Conservation (phyloP, 2,797 vertebrate species). For the Menidia menidia region DNA sequence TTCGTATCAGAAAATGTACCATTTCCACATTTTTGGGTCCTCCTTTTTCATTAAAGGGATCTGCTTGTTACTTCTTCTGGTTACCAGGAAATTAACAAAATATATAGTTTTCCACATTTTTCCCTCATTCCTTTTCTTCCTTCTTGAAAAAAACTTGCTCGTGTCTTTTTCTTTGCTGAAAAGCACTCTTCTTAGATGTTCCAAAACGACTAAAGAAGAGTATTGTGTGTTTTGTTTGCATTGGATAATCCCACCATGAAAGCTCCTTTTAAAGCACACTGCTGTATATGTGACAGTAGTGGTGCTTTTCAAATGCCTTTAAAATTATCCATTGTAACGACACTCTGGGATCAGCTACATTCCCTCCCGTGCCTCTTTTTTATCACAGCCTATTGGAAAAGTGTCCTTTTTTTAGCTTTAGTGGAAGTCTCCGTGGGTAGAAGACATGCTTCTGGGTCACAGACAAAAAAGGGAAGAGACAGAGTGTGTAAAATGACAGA, state of each 20-base stretch:
- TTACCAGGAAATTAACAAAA: not conserved
- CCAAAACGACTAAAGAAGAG: not conserved
- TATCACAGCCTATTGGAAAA: constrained; percentile 60
- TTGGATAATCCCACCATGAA: not conserved
- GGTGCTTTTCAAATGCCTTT: constrained; percentile 47
- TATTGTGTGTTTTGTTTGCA: not conserved
- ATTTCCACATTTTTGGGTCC: too few relatives aligned
- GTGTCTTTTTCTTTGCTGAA: not conserved
- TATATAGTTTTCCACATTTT: not conserved
- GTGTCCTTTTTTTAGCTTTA: constrained; percentile 74
- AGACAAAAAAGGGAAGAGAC: constrained; percentile 26
- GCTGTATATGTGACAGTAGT: constrained; percentile 32
- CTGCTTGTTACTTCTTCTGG: too few relatives aligned
- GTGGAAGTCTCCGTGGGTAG: constrained; percentile 68
- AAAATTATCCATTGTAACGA: constrained; percentile 73
- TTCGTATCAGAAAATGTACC: too few relatives aligned
- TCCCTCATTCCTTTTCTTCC: not conserved
- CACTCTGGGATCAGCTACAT: constrained; percentile 50
- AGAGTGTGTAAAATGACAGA: constrained; percentile 41
- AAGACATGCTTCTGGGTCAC: constrained; percentile 77
- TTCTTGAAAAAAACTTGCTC: not conserved
- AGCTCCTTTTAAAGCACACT: too few relatives aligned
- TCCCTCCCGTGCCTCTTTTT: constrained; percentile 42
- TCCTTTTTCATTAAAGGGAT: too few relatives aligned
- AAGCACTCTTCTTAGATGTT: not conserved